Base-by-base conservation (phyloP, 1,140 invertebrate genomes). In the Drosophila nigrodunni region DNA sequence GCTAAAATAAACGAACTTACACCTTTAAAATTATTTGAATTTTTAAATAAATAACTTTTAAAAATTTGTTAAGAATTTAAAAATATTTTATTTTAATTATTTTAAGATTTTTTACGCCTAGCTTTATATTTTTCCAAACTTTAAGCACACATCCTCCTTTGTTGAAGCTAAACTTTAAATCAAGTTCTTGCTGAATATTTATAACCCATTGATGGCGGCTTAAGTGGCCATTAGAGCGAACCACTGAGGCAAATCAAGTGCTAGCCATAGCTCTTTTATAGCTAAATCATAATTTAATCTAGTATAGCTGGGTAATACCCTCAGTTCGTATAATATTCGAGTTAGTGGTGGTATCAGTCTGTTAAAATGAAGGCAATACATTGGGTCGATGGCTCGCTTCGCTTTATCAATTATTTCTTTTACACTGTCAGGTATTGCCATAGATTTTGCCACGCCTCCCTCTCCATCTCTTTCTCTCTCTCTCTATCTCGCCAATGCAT, bases 321-420 rank as follows among this genome's bases (percentile, higher is more conserved):
- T 18, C 6, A 18, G 30, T 30, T 39, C 2, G 18, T 21, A 21
- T 21, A 21, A 21, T 21, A 21, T 21, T 1, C 18, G 18, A 2
- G 2, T 21, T 21, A 21, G 10, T 37, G 30, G 7, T 37, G 41
- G 41, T n/a, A 18, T 43, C 13, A 43, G 41, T 46, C 35, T 52
- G 13, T 0, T 18, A 21, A 8, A 10, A 10, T 9, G 8, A 21
- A 46, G 18, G 39, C 21, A 61, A 18, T n/a, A n/a, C 59, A 72
- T 49, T 72, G 49, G 52, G 50, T 74, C 64, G 65, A 67, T 67
- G 65, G 39, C 49, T 69, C 46, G 66, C 43, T 64, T 57, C 7
- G 52, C 44, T 70, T 88, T 88, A 82, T 87, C 83, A 87, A 87
- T 87, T 82, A 83, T 74, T 82, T 82, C 49, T 46, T 73, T 54